A percentile compares a stretch with the other conserved stretches of the same genome.
phyloP scores from a whole-genome alignment of 2,797 vertebrate species.

The Anolis apletophallus region DNA sequence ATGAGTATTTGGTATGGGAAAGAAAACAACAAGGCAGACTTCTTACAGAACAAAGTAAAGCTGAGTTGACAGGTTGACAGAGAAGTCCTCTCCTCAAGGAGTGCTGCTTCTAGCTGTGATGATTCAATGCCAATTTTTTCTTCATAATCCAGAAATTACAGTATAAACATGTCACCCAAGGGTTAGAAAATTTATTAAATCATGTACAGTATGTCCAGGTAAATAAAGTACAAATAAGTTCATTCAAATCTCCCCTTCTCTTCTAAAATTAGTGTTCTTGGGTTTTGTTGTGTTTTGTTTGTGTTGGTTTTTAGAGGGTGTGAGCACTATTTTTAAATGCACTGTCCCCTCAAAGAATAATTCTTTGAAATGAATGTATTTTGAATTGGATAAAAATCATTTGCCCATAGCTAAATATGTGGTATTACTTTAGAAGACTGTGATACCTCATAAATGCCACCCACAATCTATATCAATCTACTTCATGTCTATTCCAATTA shows the following conservation, averaged over 20 bases:
- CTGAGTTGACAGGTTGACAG: conserved; percentile 50
- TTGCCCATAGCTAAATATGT: conserved; percentile 43
- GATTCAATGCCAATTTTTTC: conserved; percentile 25
- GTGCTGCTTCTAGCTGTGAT: conserved; percentile 40
- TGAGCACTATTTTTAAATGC: neutral
- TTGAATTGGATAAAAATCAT: conserved; percentile 29
- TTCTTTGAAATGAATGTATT: neutral
- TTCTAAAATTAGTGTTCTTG: neutral
- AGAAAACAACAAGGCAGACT: neutral
- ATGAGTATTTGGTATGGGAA: neutral
- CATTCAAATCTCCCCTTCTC: neutral
- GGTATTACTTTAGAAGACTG: conserved; percentile 33
- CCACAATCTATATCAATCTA: conserved; percentile 35
- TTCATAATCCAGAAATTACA: neutral
- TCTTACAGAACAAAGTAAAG: conserved; percentile 28
- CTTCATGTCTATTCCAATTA: conserved; percentile 13
- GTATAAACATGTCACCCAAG: conserved; percentile 1
- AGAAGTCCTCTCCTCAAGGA: conserved; percentile 41
- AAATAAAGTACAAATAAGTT: neutral
- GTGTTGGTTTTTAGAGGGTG: neutral
- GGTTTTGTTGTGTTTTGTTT: neutral
- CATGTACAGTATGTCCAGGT: conserved; percentile 1
- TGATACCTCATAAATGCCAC: neutral
- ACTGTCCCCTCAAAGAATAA: neutral
- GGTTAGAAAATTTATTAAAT: conserved; percentile 6